Conservation (phyloP, 2,888 invertebrate genomes). For the Eudemis profundana region DNA sequence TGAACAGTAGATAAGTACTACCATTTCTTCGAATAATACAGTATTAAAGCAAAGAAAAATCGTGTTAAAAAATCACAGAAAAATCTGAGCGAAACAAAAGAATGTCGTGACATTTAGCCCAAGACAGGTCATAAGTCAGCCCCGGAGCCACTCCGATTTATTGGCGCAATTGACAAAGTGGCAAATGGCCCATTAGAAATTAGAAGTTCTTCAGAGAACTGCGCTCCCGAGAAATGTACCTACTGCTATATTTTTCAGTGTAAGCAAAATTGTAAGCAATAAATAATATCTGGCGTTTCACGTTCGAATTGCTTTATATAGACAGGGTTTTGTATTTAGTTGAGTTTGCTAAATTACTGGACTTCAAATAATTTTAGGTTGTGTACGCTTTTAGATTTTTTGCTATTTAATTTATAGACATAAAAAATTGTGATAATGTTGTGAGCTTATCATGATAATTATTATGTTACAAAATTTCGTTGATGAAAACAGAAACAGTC, state of each 20-base stretch:
- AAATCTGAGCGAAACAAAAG: slow-evolving; percentile 71
- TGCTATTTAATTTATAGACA: too few relatives aligned
- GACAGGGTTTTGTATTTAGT: neutral
- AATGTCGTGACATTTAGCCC: slow-evolving; percentile 74
- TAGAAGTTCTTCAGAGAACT: slow-evolving; percentile 72
- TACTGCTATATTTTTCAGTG: slow-evolving; percentile 78
- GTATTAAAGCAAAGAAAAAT: slow-evolving; percentile 8
- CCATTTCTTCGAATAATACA: slow-evolving; percentile 2
- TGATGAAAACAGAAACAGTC: too few relatives aligned
- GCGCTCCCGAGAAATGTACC: slow-evolving; percentile 77
- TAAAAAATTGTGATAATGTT: too few relatives aligned
- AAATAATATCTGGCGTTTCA: slow-evolving; percentile 68
- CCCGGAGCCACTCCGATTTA: slow-evolving; percentile 75
- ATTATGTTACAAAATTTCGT: too few relatives aligned
- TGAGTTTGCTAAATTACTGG: too few relatives aligned
- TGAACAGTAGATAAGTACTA: too few relatives aligned
- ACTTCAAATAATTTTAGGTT: too few relatives aligned
- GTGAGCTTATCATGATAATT: too few relatives aligned
- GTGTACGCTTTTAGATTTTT: too few relatives aligned
- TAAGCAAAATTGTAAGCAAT: slow-evolving; percentile 80
- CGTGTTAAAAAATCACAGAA: too few relatives aligned
- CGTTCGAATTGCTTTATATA: neutral
- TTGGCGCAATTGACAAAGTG: slow-evolving; percentile 85
- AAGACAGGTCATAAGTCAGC: slow-evolving; percentile 78
- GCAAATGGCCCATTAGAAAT: slow-evolving; percentile 86